These are phyloP conservation scores for Auanema freiburgensis DNA, from an alignment of 2,888 invertebrate species.

Conservation along the genomic window DNA sequence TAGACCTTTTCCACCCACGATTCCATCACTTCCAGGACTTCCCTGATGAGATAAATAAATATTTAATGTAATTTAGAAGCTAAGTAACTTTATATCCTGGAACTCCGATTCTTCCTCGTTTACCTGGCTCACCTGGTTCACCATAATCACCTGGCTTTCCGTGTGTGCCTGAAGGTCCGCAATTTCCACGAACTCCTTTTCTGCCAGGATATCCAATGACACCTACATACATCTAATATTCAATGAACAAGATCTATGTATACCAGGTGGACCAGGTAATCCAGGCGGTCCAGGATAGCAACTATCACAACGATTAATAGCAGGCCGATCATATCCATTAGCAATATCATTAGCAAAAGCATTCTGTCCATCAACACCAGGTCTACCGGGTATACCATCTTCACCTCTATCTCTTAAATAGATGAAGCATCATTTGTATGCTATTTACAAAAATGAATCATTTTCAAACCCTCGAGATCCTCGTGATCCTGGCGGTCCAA, in stretches of 20 bases:
- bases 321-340: no score
- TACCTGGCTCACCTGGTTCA: conserved; percentile 26
- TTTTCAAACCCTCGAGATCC: conserved; percentile 4
- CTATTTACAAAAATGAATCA: background rate
- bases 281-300: background rate
- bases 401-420: conserved; percentile 13
- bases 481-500: conserved; percentile 12
- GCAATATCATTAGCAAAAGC: conserved; percentile 1
- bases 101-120: conserved; percentile 27
- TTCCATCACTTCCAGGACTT: no score
- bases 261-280: background rate
- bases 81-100: conserved; percentile 20
- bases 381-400: conserved; percentile 14
- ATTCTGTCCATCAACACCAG: conserved; percentile 20
- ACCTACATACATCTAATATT: conserved; percentile 14
- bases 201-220: conserved; percentile 25
- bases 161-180: conserved; percentile 27
- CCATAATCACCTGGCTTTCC: conserved; percentile 30
- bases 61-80: background rate
- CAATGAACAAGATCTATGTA: background rate
- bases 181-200: conserved; percentile 29
- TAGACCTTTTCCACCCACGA: no score
- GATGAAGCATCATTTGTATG: background rate
- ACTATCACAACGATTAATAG: background rate
- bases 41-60: no score